Evolutionary conservation across 2,113 vertebrate species (phyloP).

Genomic region (Aegotheles bennettii): DNA sequence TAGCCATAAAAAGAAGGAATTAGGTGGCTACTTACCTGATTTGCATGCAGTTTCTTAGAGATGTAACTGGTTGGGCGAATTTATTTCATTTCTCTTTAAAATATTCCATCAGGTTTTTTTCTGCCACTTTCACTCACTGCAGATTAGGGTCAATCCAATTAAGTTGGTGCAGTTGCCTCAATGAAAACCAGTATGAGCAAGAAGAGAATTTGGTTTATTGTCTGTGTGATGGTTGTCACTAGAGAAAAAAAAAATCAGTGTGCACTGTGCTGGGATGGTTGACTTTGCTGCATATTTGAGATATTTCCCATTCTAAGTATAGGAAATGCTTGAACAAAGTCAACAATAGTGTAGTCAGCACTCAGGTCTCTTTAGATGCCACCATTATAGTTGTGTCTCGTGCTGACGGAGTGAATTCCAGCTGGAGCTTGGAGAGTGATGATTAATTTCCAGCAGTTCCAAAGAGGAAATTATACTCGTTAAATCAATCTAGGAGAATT

Average conservation of each 20-base stretch:
- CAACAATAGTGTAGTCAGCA: neutral
- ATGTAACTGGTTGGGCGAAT: neutral
- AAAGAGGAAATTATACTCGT: conserved; percentile 53
- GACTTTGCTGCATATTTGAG: neutral
- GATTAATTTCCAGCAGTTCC: conserved; percentile 49
- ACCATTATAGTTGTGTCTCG: neutral
- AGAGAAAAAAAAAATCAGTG: neutral
- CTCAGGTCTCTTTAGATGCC: neutral
- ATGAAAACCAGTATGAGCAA: neutral
- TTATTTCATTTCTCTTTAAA: neutral
- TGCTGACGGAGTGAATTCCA: conserved; percentile 50
- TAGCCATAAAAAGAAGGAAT: neutral
- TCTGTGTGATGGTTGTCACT: neutral
- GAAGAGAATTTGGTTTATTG: neutral
- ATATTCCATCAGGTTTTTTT: neutral
- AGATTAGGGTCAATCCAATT: neutral
- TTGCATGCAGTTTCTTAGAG: neutral
- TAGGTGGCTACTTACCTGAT: neutral
- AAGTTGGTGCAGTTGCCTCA: neutral
- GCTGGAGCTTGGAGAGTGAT: neutral
- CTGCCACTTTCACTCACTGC: neutral
- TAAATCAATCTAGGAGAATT: conserved; percentile 30
- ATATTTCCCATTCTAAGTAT: neutral
- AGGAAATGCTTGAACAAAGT: neutral
- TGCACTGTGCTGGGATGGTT: neutral